Evolutionary conservation across 2,888 invertebrate genomes (phyloP), one percentile per base, ranked within the genome.

Genomic region (Sisyra terminalis): DNA sequence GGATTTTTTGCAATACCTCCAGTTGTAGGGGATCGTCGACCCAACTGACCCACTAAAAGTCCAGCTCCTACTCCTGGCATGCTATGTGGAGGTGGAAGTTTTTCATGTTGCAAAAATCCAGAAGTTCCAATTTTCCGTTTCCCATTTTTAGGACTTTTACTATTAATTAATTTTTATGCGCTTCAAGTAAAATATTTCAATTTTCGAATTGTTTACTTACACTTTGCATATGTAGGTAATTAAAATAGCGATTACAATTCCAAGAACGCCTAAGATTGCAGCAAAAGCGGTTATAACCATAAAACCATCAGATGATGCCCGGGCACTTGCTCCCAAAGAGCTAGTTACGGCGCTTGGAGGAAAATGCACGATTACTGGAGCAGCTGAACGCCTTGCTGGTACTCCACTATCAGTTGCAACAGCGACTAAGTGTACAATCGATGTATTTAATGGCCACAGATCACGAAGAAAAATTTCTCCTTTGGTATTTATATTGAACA

Each of bases 341-440:
- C 57, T 46, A 38, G 60, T 60, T 45, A 61, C 65, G 50, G 61
- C 60, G 45, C 42, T 43, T 34, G 30, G 51, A 29, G 54, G 61
- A 62, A 78, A 71, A 53, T 73, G 75, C 36, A 80, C 74, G 11
- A 73, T 69, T 45, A 81, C 71, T 2, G 79, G 79, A 36, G 78
- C 78, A 0, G 73, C 75, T 5, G 76, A 71, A 63, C 77, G 81
- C 57, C 83, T 61, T 0, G 88, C 83, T n/a, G 90, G 90, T 14
- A 71, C 67, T 11, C 90, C 92, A 10, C 79, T 80, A 61, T 90
- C 92, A 0, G 75, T 76, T 15, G 89, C 92, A 38, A 85, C 78
- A 31, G 85, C 88, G 36, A 85, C 75, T 41, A 87, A 67, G 61
- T 83, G 78, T 38, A 85, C 75, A 38, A 73, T 37, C 13, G 43